Conservation (phyloP, 2,113 vertebrate species). For the Cottus gobio region DNA sequence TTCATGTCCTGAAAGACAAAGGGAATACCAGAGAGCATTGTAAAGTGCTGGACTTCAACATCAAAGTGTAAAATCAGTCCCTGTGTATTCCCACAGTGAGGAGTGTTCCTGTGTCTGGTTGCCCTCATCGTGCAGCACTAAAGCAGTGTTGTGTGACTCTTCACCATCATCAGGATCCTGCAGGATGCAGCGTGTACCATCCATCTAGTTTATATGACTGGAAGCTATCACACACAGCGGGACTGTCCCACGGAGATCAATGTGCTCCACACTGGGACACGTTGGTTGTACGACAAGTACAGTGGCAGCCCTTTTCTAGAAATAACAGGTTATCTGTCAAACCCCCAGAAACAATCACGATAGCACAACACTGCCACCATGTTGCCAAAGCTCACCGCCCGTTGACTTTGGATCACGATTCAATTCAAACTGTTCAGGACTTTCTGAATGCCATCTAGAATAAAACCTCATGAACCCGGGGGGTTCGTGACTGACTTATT, state of each 20-base stretch:
- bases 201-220: conserved; percentile 9
- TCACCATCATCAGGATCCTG: conserved; percentile 7
- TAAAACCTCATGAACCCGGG: neutral
- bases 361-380: conserved; percentile 25
- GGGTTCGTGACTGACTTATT: neutral
- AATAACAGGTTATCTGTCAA: neutral
- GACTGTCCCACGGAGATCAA: neutral
- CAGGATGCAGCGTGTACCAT: neutral
- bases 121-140: too few relatives aligned
- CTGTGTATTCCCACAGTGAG: neutral
- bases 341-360: neutral
- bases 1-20: neutral
- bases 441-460: neutral
- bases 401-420: neutral
- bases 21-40: neutral
- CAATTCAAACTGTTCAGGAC: neutral
- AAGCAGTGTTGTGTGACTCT: neutral
- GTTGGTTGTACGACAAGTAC: neutral
- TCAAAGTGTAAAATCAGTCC: conserved; percentile 2
- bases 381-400: conserved; percentile 7
- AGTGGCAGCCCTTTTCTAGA: too few relatives aligned
- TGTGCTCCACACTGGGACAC: neutral
- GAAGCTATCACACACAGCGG: neutral
- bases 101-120: conserved; percentile 3
- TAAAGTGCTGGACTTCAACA: conserved; percentile 6